phyloP scores from a whole-genome alignment of 2,888 invertebrate species.

The Helobdella robusta region DNA sequence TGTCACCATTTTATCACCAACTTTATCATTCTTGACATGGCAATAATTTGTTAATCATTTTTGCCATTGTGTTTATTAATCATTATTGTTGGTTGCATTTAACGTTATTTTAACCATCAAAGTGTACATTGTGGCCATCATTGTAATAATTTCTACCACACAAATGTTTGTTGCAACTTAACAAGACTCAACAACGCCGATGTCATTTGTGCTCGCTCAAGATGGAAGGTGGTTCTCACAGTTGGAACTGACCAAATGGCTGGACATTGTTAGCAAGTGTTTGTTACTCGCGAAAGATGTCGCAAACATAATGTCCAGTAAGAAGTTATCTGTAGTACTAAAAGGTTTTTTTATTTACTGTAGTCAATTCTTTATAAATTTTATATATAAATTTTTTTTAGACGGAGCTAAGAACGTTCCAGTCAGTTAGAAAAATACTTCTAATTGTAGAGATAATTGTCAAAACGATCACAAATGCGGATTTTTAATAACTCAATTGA shows the following conservation, averaged over 20 bases:
- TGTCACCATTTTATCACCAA: no score
- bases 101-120: background rate
- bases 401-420: no score
- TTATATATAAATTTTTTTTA: no score
- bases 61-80: background rate
- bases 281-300: slow-evolving; percentile 66
- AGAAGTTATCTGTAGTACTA: slow-evolving; percentile 22
- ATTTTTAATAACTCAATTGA: background rate
- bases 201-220: slow-evolving; percentile 42
- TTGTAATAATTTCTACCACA: background rate
- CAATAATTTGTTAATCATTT: no score
- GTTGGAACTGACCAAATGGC: slow-evolving; percentile 64
- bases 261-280: slow-evolving; percentile 68
- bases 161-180: background rate
- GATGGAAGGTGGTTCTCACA: slow-evolving; percentile 53
- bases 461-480: background rate
- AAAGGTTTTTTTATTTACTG: no score
- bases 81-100: background rate
- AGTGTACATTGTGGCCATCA: background rate
- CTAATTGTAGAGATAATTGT: background rate
- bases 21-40: no score
- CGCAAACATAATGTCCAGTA: slow-evolving; percentile 55
- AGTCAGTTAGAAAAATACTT: no score
- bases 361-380: no score
- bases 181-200: slow-evolving; percentile 11